Percentiles rank a stretch among this genome's conserved stretches.
These are phyloP conservation scores for Buceros bicornis DNA, from an alignment of 2,797 vertebrate genomes.

Conservation along the genomic window DNA sequence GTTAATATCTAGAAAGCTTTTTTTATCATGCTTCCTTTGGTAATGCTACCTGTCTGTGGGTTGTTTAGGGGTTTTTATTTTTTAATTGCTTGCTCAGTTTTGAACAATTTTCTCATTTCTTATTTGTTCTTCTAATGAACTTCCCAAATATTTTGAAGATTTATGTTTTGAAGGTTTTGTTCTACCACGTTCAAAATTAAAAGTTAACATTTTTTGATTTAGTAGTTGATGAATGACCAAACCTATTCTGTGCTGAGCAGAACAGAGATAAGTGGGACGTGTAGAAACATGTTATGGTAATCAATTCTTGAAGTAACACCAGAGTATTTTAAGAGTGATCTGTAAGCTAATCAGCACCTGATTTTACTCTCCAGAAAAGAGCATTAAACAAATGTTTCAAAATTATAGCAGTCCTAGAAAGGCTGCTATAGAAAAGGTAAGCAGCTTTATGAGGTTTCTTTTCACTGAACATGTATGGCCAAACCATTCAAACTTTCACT, in stretches of 20 bases:
- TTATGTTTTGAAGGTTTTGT: neutral
- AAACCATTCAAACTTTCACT: neutral
- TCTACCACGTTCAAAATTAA: neutral
- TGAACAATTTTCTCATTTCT: neutral
- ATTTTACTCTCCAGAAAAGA: neutral
- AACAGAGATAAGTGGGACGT: neutral
- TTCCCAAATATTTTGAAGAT: neutral
- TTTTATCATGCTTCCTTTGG: neutral
- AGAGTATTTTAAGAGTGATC: neutral
- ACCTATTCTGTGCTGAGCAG: neutral
- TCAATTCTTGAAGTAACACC: neutral
- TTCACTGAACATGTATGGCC: neutral
- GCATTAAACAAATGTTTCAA: neutral
- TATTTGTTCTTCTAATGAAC: neutral
- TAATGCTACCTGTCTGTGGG: neutral
- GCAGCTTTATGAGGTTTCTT: neutral
- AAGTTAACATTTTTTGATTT: neutral
- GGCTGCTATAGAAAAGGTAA: neutral
- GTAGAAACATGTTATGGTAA: neutral
- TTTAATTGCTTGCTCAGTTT: neutral
- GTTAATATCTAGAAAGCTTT: neutral
- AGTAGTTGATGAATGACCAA: neutral
- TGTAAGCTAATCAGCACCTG: neutral
- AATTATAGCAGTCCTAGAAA: neutral
- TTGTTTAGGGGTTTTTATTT: neutral